Evolutionary conservation across 2,113 vertebrate species (phyloP).

Genomic region (Indicator indicator): DNA sequence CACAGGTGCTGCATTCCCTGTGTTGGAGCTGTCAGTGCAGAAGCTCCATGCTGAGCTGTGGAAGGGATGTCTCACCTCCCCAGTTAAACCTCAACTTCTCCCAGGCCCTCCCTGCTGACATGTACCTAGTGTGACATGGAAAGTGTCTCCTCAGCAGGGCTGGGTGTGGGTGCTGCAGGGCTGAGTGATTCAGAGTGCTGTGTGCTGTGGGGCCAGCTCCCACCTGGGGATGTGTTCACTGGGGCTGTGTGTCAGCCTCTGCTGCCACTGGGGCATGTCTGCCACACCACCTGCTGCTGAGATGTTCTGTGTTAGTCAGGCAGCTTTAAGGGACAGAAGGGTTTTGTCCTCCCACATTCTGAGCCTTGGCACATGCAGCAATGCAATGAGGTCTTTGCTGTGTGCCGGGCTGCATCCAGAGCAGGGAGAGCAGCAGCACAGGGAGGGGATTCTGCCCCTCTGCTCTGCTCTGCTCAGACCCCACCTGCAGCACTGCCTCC

Average conservation of each 20-base stretch:
- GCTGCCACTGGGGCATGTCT: neutral
- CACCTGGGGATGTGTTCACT: neutral
- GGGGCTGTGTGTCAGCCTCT: slow-evolving; percentile 22
- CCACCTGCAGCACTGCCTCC: too few relatives aligned
- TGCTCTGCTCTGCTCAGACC: too few relatives aligned
- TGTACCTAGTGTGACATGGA: neutral
- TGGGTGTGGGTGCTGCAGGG: neutral
- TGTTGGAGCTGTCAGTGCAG: slow-evolving; percentile 7
- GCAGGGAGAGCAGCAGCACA: too few relatives aligned
- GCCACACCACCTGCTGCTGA: neutral
- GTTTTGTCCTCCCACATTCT: neutral
- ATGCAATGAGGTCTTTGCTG: neutral
- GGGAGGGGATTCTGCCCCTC: too few relatives aligned
- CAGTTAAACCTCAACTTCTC: slow-evolving; percentile 9
- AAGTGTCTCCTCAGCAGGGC: slow-evolving; percentile 23
- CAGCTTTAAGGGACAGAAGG: neutral
- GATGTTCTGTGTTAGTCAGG: neutral
- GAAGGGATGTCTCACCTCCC: neutral
- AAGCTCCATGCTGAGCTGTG: neutral
- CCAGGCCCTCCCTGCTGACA: slow-evolving; percentile 26
- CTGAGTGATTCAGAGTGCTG: neutral
- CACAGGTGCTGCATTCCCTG: neutral
- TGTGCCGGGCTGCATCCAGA: too few relatives aligned
- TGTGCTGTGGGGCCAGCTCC: slow-evolving; percentile 2
- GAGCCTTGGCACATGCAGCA: neutral